Percentiles rank a stretch among this genome's conserved stretches.
Evolutionary conservation across 2,797 vertebrate species (phyloP).

Genomic region (Anguilla pacifica): DNA sequence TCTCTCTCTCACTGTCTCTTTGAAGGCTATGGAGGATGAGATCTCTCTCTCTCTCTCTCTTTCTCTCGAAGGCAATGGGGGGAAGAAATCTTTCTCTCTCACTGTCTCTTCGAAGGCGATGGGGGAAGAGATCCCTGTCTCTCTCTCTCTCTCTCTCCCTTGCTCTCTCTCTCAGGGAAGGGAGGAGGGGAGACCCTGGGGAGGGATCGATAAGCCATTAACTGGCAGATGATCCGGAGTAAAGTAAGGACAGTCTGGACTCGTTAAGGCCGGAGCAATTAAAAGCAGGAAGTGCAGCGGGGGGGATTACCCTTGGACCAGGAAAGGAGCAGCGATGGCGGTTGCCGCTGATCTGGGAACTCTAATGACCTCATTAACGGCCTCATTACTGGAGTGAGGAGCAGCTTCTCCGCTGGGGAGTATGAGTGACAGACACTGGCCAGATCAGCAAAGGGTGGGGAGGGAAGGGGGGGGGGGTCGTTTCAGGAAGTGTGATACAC

Average conservation of each 20-base stretch:
- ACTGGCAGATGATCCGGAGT: conserved; percentile 3
- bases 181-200: background rate
- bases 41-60: no score
- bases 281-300: background rate
- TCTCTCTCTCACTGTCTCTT: no score
- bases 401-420: background rate
- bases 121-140: background rate
- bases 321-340: background rate
- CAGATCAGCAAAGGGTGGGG: background rate
- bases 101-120: background rate
- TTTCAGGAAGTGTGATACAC: no score
- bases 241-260: background rate
- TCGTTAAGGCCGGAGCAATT: background rate
- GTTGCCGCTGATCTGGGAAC: background rate
- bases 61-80: no score
- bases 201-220: conserved; percentile 11
- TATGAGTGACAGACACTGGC: background rate
- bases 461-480: no score
- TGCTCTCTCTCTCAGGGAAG: no score
- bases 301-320: background rate
- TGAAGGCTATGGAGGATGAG: no score
- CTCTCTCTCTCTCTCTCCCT: no score
- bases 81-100: background rate
- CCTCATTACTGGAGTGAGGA: background rate
- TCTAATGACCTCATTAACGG: background rate